Percentiles rank a stretch among this genome's conserved stretches.
Evolutionary conservation across 2,888 invertebrate species (phyloP).

Genomic region (Dinocampus coccinellae): DNA sequence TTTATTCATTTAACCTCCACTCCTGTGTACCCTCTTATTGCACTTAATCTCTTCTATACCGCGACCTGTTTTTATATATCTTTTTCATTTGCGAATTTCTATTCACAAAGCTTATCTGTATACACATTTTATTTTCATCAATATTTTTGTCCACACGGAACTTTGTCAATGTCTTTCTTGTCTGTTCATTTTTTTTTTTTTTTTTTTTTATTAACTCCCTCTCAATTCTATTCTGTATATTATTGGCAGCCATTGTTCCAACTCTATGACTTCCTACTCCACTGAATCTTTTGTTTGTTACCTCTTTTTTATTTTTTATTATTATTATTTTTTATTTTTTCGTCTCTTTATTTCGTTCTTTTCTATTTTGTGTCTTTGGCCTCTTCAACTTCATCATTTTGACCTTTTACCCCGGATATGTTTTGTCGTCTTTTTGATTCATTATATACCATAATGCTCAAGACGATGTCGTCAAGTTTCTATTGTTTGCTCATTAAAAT

Average conservation of each 20-base stretch:
- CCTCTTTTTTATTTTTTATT: neutral
- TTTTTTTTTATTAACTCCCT: neutral
- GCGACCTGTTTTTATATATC: slow-evolving; percentile 27
- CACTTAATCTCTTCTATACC: slow-evolving; percentile 28
- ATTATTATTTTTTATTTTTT: neutral
- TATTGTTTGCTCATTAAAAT: neutral
- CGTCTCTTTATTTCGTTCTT: neutral
- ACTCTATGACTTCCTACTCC: slow-evolving; percentile 19
- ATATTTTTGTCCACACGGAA: slow-evolving; percentile 8
- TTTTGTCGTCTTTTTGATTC: neutral
- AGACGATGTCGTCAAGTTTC: slow-evolving; percentile 2
- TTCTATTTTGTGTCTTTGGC: slow-evolving; percentile 5
- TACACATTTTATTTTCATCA: slow-evolving; percentile 27
- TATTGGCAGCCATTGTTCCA: slow-evolving; percentile 29
- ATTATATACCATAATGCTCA: neutral
- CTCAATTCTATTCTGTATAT: slow-evolving; percentile 22
- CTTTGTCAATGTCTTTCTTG: neutral
- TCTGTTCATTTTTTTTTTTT: neutral
- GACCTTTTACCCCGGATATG: slow-evolving; percentile 15
- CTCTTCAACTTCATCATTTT: slow-evolving; percentile 19
- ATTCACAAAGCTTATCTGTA: slow-evolving; percentile 28
- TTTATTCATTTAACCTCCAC: slow-evolving; percentile 18
- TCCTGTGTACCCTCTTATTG: slow-evolving; percentile 16
- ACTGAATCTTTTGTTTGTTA: neutral
- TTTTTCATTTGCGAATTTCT: slow-evolving; percentile 14